phyloP scores from a whole-genome alignment of 2,797 vertebrate species.

The Amphiprion clarkii region DNA sequence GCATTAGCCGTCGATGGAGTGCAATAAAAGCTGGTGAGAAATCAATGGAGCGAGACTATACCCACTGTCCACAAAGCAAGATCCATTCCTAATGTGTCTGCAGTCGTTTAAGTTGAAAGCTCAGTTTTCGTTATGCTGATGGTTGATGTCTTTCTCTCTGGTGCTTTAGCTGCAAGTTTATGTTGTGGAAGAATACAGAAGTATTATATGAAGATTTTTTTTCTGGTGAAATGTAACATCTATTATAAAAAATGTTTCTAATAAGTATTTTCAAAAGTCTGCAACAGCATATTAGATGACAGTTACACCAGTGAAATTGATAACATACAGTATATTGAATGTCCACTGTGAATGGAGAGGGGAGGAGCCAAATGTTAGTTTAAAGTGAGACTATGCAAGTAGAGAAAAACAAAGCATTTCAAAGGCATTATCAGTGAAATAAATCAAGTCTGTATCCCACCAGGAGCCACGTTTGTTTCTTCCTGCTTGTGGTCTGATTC shows the following conservation, averaged over 20 bases:
- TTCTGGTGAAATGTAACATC: too few species aligned
- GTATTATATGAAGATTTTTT: background rate
- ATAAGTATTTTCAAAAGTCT: background rate
- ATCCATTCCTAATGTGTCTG: conserved; percentile 77
- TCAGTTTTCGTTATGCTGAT: conserved; percentile 55
- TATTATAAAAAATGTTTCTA: background rate
- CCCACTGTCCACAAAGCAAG: conserved; percentile 76
- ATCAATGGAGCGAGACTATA: conserved; percentile 84
- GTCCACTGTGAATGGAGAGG: too few species aligned
- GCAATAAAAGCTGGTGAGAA: conserved; percentile 83
- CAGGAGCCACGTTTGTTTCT: too few species aligned
- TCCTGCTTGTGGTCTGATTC: background rate
- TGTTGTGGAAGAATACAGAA: background rate
- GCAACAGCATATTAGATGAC: too few species aligned
- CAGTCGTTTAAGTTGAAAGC: conserved; percentile 76
- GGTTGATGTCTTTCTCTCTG: conserved; percentile 63
- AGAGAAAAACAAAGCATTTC: too few species aligned
- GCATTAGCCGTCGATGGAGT: conserved; percentile 79
- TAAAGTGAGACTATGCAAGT: too few species aligned
- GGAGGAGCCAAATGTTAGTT: too few species aligned
- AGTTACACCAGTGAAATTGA: too few species aligned
- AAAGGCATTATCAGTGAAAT: too few species aligned
- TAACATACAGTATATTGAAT: too few species aligned
- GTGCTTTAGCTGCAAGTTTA: conserved; percentile 26
- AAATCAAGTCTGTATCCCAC: too few species aligned